Evolutionary conservation across 2,113 vertebrate species (phyloP), one percentile per base, ranked within the genome.

Genomic region (Deroptyus accipitrinus): DNA sequence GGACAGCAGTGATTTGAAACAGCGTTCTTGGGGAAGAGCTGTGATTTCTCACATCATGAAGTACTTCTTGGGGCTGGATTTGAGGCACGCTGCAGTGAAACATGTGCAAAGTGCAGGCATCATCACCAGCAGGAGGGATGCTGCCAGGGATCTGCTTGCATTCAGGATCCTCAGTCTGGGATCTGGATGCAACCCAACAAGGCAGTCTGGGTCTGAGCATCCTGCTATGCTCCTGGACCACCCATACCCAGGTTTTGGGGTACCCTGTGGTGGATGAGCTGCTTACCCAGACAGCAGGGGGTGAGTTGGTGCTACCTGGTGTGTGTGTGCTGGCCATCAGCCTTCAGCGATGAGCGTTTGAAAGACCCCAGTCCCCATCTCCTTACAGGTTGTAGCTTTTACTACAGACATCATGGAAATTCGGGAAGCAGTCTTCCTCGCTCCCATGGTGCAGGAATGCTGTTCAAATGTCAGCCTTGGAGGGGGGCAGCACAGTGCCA

Each of bases 171-270:
- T 15, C 35, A 4, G 2, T 19, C 33, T 57, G 59, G n/a, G 33
- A 4, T 48, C 41, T 83, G 81, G 76, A 77, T 77, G 64, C n/a
- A 86, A 10, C 24, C 35, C 63, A 72, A 33, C 20, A 48, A 83
- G 20, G 5, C 0, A 0, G 54, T 17, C 48, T 77, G 62, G 33
- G 2, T 62, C n/a, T 73, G 73, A 68, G 46, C 51, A 63, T 19
- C 30, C 55, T 0, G 0, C n/a, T 66, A 13, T 24, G 37, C 59
- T 76, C 31, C 44, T 73, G 1, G 1, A 39, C 16, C 16, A 42
- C 44, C 48, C 25, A 42, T 25, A 19, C 17, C 10, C 12, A 67
- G 20, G 17, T 18, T 80, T 84, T 41, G 15, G 19, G 30, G 22
- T 73, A 23, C 48, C n/a, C 37, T n/a, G n/a, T n/a, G 31, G 20